Conservation (phyloP, 2,888 invertebrate species). For the Podabrus alpinus region DNA sequence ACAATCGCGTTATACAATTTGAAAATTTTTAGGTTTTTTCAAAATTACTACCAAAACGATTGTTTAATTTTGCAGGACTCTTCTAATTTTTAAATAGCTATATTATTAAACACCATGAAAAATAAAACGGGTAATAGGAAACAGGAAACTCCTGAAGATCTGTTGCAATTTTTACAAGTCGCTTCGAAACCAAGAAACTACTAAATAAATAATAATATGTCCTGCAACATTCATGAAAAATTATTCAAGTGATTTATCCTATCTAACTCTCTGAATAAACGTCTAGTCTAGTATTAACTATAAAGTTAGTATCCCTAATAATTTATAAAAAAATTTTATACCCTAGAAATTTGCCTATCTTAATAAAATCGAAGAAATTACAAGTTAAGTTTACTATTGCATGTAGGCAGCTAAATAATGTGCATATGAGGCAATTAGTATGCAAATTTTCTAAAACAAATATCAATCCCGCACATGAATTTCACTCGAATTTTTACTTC, state of each 20-base stretch:
- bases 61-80: too few relatives aligned
- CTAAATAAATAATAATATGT: not conserved
- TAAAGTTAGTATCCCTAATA: not conserved
- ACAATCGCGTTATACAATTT: not conserved
- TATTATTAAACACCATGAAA: not conserved
- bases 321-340: not conserved
- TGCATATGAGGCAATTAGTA: slow-evolving; percentile 3
- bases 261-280: not conserved
- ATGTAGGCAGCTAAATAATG: not conserved
- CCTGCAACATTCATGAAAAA: too few relatives aligned
- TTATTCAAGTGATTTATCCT: too few relatives aligned
- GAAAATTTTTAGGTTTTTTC: not conserved
- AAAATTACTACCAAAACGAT: not conserved
- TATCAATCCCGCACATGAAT: slow-evolving; percentile 1
- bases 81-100: too few relatives aligned
- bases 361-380: not conserved
- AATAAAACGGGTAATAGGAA: not conserved
- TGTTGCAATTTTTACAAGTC: too few relatives aligned
- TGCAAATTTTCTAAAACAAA: slow-evolving; percentile 11
- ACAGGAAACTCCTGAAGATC: too few relatives aligned
- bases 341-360: not conserved
- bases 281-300: not conserved
- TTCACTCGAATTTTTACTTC: not conserved
- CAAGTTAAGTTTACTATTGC: not conserved
- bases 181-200: not conserved